Conservation (phyloP, 2,888 invertebrate species). For the Phengaris arion region DNA sequence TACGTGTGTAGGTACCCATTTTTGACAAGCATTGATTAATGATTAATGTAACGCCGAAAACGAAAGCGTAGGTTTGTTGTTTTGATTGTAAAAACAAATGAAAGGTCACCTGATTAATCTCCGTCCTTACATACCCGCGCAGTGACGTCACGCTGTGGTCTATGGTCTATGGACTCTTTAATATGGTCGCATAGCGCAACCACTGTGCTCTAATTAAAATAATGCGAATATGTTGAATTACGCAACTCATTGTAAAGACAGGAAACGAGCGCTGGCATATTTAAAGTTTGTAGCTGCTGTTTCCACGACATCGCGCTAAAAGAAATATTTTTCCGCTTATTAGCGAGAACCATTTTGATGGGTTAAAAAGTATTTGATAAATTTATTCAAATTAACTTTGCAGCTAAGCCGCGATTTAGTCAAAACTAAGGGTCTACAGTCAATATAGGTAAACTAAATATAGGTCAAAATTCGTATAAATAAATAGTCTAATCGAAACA, state of each 20-base stretch:
- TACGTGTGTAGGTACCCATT: background rate
- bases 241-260: background rate
- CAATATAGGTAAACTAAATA: too few species aligned
- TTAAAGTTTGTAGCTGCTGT: background rate
- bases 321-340: too few species aligned
- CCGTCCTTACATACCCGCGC: slow-evolving; percentile 15
- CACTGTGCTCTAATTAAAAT: background rate
- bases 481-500: too few species aligned
- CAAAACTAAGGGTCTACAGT: too few species aligned
- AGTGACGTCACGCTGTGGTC: slow-evolving; percentile 10
- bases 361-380: too few species aligned
- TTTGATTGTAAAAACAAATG: slow-evolving; percentile 31
- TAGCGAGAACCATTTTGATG: too few species aligned
- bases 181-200: background rate
- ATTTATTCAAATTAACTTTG: too few species aligned
- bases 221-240: slow-evolving; percentile 6
- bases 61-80: slow-evolving; percentile 25
- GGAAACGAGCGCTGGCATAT: background rate
- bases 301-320: background rate
- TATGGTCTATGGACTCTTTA: background rate
- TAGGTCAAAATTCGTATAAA: too few species aligned
- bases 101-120: slow-evolving; percentile 31
- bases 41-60: background rate
- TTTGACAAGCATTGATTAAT: background rate
- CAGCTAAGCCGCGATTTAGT: too few species aligned